Evolutionary conservation across 2,888 invertebrate genomes (phyloP).

Genomic region (Tenthredo scrophulariae): DNA sequence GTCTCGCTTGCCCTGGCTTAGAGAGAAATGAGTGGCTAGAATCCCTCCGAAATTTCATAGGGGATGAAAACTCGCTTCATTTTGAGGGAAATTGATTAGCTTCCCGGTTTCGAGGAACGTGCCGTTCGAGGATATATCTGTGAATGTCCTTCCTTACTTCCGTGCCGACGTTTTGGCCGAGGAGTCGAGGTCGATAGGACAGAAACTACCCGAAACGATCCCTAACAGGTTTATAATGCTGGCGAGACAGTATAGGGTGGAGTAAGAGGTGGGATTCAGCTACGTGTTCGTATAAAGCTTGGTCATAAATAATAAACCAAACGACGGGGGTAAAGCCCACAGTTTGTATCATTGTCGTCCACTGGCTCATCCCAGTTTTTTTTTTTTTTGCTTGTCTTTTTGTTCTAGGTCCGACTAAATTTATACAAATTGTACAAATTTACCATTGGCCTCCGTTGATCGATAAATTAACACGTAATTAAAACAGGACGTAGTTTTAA

Average conservation of each 20-base stretch:
- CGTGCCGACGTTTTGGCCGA: background rate
- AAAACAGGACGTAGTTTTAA: background rate
- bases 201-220: conserved; percentile 55
- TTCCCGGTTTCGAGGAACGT: background rate
- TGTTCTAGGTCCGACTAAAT: background rate
- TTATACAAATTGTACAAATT: background rate
- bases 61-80: background rate
- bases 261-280: conserved; percentile 51
- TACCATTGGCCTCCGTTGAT: background rate
- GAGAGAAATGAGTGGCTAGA: background rate
- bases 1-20: background rate
- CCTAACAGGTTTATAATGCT: conserved; percentile 63
- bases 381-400: background rate
- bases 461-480: too few relatives aligned
- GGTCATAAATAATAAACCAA: conserved; percentile 71
- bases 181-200: background rate
- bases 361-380: conserved; percentile 41
- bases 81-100: background rate
- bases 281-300: conserved; percentile 62
- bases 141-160: background rate
- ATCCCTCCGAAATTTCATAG: background rate
- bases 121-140: too few relatives aligned
- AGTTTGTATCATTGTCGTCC: conserved; percentile 64
- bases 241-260: conserved; percentile 57
- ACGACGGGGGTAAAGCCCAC: conserved; percentile 60